Percentiles rank a stretch among this genome's conserved stretches.
Evolutionary conservation across 2,797 vertebrate genomes (phyloP).

Genomic region (Tapirus indicus): DNA sequence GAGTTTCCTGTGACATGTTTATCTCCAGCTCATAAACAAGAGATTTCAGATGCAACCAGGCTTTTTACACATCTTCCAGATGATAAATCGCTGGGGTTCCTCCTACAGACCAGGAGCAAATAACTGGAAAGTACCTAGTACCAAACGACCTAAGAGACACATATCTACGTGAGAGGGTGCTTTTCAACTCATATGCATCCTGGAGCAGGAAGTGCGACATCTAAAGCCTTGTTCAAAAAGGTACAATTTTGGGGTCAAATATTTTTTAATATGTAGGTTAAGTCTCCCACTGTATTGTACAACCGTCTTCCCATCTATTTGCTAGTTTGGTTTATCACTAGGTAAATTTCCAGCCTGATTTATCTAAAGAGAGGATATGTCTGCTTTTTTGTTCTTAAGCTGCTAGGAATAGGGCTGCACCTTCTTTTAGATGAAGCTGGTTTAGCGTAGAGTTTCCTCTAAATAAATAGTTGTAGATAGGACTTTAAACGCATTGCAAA

Average conservation of each 20-base stretch:
- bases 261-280: background rate
- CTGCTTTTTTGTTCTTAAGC: background rate
- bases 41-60: background rate
- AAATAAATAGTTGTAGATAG: background rate
- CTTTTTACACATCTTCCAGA: background rate
- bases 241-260: background rate
- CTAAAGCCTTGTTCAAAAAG: background rate
- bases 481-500: background rate
- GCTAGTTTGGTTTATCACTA: background rate
- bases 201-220: background rate
- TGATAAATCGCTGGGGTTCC: background rate
- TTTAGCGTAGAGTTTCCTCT: background rate
- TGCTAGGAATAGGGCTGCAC: background rate
- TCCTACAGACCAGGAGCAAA: background rate
- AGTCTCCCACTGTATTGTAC: background rate
- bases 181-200: background rate
- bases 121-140: background rate
- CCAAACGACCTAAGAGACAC: background rate
- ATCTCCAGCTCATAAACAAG: background rate
- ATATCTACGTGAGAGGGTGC: background rate
- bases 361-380: background rate
- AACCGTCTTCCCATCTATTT: background rate
- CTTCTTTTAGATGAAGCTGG: background rate
- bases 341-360: background rate
- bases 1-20: background rate